Conservation (phyloP, 2,888 invertebrate species). For the Tanytarsus gracilentus region DNA sequence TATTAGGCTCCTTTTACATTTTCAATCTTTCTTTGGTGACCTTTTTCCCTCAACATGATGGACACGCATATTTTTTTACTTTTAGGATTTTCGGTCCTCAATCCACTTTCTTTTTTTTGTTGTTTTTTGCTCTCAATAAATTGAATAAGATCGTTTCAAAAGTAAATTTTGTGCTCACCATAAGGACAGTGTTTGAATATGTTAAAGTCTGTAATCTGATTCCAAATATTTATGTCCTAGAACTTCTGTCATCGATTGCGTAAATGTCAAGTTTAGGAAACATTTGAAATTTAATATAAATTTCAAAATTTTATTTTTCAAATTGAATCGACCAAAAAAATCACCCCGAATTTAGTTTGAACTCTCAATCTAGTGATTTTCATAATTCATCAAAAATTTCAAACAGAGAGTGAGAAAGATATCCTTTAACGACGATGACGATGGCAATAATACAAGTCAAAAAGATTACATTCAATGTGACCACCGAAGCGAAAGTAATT, state of each 20-base stretch:
- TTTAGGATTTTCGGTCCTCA: too few relatives aligned
- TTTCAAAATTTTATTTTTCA: too few relatives aligned
- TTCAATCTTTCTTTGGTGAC: conserved; percentile 8
- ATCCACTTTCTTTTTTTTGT: conserved; percentile 19
- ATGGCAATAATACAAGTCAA: neutral
- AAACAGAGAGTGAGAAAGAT: neutral
- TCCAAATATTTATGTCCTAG: too few relatives aligned
- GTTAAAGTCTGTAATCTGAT: too few relatives aligned
- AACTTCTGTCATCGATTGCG: too few relatives aligned
- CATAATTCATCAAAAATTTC: too few relatives aligned
- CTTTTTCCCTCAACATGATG: conserved; percentile 21
- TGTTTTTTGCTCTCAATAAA: conserved; percentile 29
- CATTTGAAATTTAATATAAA: too few relatives aligned
- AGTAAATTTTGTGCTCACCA: neutral
- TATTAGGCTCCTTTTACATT: conserved; percentile 23
- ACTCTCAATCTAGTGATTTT: too few relatives aligned
- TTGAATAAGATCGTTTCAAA: conserved; percentile 19
- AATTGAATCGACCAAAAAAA: neutral
- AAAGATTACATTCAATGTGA: neutral
- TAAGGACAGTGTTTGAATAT: too few relatives aligned
- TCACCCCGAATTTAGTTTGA: too few relatives aligned
- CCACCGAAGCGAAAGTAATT: conserved; percentile 15
- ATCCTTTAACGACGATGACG: neutral
- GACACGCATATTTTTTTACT: neutral
- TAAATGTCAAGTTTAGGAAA: too few relatives aligned